A percentile compares a stretch with the other conserved stretches of the same genome.
Evolutionary conservation across 2,113 vertebrate species (phyloP).

Genomic region (Natator depressus): DNA sequence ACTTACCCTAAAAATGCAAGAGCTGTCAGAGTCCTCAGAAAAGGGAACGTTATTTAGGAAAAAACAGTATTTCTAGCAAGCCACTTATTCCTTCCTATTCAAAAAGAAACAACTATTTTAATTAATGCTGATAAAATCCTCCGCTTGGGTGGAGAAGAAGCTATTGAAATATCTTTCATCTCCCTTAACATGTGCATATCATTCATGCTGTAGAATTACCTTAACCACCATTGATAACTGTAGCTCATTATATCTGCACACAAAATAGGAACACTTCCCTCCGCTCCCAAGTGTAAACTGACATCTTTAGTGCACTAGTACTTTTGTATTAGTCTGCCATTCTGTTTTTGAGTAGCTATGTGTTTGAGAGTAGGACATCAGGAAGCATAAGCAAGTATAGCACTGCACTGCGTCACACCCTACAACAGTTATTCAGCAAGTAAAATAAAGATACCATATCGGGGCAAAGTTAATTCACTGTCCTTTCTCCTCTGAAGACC

Average conservation of each 20-base stretch:
- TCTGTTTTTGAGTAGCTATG: background rate
- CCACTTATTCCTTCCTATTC: background rate
- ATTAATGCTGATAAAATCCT: slow-evolving; percentile 29
- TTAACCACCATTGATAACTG: background rate
- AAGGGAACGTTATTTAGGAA: background rate
- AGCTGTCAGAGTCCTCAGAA: slow-evolving; percentile 39
- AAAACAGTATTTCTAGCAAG: slow-evolving; percentile 11
- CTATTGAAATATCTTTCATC: background rate
- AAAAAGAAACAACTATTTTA: background rate
- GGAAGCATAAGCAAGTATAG: background rate
- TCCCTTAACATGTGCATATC: background rate
- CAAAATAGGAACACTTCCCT: background rate
- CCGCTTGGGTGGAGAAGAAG: slow-evolving; percentile 13
- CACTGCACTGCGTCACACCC: background rate
- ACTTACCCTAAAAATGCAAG: slow-evolving; percentile 59
- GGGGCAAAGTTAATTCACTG: background rate
- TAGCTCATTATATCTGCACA: background rate
- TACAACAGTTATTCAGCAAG: background rate
- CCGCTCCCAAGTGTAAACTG: background rate
- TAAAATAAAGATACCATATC: background rate
- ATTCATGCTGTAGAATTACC: slow-evolving; percentile 39
- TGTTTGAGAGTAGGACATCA: background rate
- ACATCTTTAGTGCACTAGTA: background rate
- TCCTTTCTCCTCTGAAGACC: background rate
- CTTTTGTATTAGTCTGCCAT: background rate